A percentile compares a stretch with the other conserved stretches of the same genome.
Conservation (phyloP, 2,113 vertebrate species). For the Miniopterus natalensis region DNA sequence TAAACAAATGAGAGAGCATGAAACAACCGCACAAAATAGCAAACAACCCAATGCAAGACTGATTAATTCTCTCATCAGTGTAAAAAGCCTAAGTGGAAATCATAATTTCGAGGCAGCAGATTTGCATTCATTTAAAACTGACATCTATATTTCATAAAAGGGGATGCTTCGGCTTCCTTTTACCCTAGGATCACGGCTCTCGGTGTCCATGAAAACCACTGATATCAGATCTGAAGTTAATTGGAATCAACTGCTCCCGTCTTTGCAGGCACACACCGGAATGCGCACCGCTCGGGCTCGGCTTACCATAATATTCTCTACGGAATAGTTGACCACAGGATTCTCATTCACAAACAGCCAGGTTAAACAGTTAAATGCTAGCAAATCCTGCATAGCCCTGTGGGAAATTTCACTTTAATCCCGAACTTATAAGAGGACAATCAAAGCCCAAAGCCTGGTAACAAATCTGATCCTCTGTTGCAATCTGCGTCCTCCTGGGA, state of each 20-base stretch:
- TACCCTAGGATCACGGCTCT: constrained; percentile 81
- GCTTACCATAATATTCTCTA: constrained; percentile 94
- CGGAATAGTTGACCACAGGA: constrained; percentile 95
- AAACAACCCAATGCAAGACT: constrained; percentile 78
- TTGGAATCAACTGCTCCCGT: constrained; percentile 89
- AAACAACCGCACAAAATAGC: constrained; percentile 52
- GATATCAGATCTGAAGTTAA: constrained; percentile 88
- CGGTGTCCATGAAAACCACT: constrained; percentile 87
- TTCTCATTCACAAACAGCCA: constrained; percentile 96
- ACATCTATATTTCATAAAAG: constrained; percentile 79
- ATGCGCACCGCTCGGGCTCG: constrained; percentile 90
- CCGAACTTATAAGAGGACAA: constrained; percentile 99
- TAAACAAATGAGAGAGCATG: constrained; percentile 73
- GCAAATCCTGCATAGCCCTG: constrained; percentile 99
- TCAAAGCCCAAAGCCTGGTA: constrained; percentile 99
- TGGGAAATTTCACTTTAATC: constrained; percentile 99
- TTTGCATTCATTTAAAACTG: constrained; percentile 84
- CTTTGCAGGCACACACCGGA: constrained; percentile 88
- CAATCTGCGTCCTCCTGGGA: constrained; percentile 98
- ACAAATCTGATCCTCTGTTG: constrained; percentile 99
- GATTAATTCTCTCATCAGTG: constrained; percentile 79
- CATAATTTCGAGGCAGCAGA: constrained; percentile 78
- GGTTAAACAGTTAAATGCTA: constrained; percentile 99
- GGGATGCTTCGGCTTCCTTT: constrained; percentile 77
- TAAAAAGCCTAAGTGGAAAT: constrained; percentile 67